phyloP scores from a whole-genome alignment of 2,797 vertebrate species.

The Ara ararauna region DNA sequence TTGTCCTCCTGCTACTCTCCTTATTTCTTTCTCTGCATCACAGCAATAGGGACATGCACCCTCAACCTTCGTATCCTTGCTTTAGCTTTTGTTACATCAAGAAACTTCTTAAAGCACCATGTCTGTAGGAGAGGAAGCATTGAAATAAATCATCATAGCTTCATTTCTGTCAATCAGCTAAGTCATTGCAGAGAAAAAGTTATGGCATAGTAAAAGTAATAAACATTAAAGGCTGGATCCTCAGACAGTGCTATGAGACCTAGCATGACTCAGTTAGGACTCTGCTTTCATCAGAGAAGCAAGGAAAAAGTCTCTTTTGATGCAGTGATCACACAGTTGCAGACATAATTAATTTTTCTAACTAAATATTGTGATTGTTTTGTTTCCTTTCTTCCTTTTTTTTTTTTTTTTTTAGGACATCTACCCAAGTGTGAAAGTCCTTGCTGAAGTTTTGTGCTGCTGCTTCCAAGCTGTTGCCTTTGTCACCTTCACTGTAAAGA shows the following conservation, averaged over 20 bases:
- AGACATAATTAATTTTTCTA: neutral
- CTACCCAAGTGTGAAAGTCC: neutral
- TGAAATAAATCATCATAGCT: neutral
- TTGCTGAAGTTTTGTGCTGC: constrained; percentile 5
- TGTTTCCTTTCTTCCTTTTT: neutral
- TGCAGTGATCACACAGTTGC: neutral
- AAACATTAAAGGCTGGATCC: neutral
- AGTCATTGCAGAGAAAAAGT: neutral
- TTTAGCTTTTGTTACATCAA: neutral
- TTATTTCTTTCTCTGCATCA: neutral
- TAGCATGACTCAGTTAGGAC: neutral
- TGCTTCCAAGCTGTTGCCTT: constrained; percentile 1
- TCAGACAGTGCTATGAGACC: neutral
- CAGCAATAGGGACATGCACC: neutral
- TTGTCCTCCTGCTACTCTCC: neutral
- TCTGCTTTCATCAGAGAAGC: neutral
- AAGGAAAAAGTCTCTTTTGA: neutral
- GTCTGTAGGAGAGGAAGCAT: neutral
- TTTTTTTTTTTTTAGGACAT: neutral
- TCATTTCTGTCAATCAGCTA: neutral
- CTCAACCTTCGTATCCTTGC: neutral
- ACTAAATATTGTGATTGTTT: neutral
- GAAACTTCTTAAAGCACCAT: neutral
- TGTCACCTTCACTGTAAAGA: constrained; percentile 44
- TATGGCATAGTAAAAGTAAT: neutral